These are phyloP conservation scores for Sicus ferrugineus DNA, from an alignment of 2,888 invertebrate species.

Conservation along the genomic window DNA sequence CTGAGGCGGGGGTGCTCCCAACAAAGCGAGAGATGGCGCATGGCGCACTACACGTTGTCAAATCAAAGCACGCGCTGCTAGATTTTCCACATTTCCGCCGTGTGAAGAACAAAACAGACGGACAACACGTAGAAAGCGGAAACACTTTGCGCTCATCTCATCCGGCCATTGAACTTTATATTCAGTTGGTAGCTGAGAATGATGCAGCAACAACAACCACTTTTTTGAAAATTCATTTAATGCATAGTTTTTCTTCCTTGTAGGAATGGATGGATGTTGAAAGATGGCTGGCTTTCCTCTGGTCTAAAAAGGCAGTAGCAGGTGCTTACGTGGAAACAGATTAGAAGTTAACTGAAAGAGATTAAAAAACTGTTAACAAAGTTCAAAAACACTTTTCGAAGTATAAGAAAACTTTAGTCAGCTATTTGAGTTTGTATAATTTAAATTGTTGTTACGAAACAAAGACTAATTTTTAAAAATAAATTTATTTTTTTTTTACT, in stretches of 20 bases:
- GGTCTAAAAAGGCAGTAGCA: too few species aligned
- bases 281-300: too few species aligned
- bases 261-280: not conserved
- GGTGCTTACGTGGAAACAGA: too few species aligned
- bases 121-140: constrained; percentile 34
- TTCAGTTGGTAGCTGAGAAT: not conserved
- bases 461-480: too few species aligned
- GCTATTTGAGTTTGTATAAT: too few species aligned
- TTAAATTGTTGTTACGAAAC: too few species aligned
- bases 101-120: constrained; percentile 1
- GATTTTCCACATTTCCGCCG: constrained; percentile 15
- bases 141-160: constrained; percentile 30
- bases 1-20: not conserved
- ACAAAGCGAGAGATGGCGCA: not conserved
- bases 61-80: not conserved
- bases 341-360: too few species aligned
- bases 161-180: constrained; percentile 31
- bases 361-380: too few species aligned
- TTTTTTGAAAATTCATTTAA: constrained; percentile 14
- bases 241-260: not conserved
- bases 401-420: too few species aligned
- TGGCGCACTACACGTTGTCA: constrained; percentile 9
- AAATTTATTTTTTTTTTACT: too few species aligned
- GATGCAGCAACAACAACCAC: constrained; percentile 26
- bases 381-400: too few species aligned